A percentile compares a stretch with the other conserved stretches of the same genome.
Conservation (phyloP, 2,797 vertebrate species). For the Chrysocyon brachyurus region DNA sequence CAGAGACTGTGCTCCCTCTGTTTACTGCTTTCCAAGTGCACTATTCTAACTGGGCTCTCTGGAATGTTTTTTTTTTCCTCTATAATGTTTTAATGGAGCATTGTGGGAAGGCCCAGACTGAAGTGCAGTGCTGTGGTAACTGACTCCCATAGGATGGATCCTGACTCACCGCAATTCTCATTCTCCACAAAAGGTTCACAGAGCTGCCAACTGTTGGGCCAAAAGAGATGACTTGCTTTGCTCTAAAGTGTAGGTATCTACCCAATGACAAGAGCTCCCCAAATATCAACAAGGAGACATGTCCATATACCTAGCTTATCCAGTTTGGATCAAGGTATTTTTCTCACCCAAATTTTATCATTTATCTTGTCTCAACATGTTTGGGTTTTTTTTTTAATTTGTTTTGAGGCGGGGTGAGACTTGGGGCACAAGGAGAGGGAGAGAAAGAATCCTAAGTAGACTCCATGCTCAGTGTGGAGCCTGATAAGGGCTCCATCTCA, state of each 20-base stretch:
- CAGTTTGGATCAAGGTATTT: not conserved
- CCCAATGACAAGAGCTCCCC: not conserved
- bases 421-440: not conserved
- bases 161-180: not conserved
- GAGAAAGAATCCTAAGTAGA: not conserved
- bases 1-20: not conserved
- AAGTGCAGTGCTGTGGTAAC: not conserved
- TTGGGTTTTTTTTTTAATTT: not conserved
- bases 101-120: too few species aligned
- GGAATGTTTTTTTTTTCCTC: not conserved
- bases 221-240: not conserved
- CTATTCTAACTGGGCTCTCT: not conserved
- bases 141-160: not conserved
- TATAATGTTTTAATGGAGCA: not conserved
- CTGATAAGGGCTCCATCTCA: not conserved
- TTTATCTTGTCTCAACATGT: not conserved
- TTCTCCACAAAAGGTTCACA: not conserved
- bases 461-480: not conserved
- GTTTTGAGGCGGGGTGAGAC: not conserved
- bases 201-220: not conserved
- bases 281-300: not conserved
- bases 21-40: not conserved
- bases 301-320: not conserved
- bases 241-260: not conserved
- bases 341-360: not conserved